These are phyloP conservation scores for Pomatorhinus ruficollis DNA, from an alignment of 2,113 vertebrate species.

Conservation along the genomic window DNA sequence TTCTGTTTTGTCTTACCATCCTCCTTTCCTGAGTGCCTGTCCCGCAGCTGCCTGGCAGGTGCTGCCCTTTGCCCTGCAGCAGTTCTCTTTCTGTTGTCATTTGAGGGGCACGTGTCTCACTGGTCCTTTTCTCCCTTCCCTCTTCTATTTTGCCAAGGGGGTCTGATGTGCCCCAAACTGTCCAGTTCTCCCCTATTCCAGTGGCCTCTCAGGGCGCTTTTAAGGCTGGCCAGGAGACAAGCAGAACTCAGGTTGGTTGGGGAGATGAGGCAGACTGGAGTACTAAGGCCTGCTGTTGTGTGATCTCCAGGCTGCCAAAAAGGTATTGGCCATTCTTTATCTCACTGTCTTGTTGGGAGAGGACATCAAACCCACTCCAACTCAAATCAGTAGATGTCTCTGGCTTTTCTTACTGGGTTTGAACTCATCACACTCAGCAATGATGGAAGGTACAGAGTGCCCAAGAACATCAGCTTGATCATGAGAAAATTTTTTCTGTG, in stretches of 20 bases:
- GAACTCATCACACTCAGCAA: background rate
- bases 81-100: background rate
- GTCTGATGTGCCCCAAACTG: background rate
- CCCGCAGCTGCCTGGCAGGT: background rate
- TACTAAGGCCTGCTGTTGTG: accelerated
- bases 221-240: background rate
- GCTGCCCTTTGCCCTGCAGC: background rate
- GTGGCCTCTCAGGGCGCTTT: background rate
- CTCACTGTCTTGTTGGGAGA: background rate
- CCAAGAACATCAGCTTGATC: background rate
- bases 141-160: background rate
- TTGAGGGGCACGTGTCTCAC: accelerated
- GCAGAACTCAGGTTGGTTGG: background rate
- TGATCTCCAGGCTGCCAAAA: background rate
- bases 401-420: background rate
- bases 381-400: background rate
- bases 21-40: background rate
- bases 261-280: background rate
- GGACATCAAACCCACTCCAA: background rate
- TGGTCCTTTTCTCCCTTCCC: background rate
- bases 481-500: background rate
- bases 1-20: background rate
- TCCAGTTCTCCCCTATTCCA: background rate
- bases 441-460: background rate
- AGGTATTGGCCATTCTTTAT: background rate